Evolutionary conservation across 2,888 invertebrate species (phyloP).

Genomic region (Xylota sylvarum): DNA sequence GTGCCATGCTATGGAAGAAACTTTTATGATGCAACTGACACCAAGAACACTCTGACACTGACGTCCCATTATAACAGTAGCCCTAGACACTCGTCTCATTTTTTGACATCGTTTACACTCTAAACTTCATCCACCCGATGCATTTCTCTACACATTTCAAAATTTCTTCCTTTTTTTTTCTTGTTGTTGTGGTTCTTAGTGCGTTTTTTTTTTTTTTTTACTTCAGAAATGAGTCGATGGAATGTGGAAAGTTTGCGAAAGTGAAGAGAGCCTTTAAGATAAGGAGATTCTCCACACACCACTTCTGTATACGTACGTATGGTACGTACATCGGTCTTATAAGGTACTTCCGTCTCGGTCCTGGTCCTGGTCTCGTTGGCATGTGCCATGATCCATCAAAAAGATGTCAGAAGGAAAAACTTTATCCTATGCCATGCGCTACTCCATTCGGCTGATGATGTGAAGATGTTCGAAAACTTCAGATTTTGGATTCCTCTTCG

Average conservation of each 20-base stretch:
- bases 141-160: constrained; percentile 42
- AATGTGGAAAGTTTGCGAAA: constrained; percentile 59
- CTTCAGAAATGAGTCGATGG: constrained; percentile 50
- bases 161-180: constrained; percentile 12
- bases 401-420: constrained; percentile 63
- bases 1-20: not conserved
- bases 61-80: constrained; percentile 47
- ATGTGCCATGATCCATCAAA: constrained; percentile 72
- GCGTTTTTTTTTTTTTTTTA: constrained; percentile 41
- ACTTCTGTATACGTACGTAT: not conserved
- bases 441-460: constrained; percentile 69
- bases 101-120: constrained; percentile 69
- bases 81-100: constrained; percentile 53
- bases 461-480: constrained; percentile 57
- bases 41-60: constrained; percentile 39
- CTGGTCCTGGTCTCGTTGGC: constrained; percentile 39
- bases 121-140: constrained; percentile 66
- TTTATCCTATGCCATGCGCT: constrained; percentile 31
- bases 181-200: not conserved
- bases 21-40: constrained; percentile 64
- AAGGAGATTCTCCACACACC: constrained; percentile 44
- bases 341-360: constrained; percentile 15
- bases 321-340: constrained; percentile 32
- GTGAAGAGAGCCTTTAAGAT: constrained; percentile 66
- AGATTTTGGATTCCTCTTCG: constrained; percentile 48